phyloP scores from a whole-genome alignment of 2,797 vertebrate genomes.

The Natrix natrix region DNA sequence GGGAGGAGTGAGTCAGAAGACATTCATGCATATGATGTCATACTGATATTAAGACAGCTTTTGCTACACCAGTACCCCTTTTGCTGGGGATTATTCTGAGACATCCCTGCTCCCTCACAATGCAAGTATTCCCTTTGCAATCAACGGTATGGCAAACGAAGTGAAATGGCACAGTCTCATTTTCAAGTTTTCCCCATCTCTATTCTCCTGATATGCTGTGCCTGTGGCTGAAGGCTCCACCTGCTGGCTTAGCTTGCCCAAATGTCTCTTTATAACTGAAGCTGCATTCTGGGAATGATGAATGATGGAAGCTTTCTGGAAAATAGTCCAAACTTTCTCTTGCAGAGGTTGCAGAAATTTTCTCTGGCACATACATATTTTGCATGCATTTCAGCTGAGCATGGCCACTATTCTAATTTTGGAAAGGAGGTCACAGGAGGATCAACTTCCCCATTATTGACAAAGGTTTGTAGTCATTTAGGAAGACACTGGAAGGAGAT shows the following conservation, averaged over 20 bases:
- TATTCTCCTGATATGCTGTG: neutral
- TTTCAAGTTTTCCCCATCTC: constrained; percentile 5
- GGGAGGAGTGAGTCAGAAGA: neutral
- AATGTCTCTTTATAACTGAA: neutral
- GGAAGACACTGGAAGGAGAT: neutral
- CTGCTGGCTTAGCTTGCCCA: constrained; percentile 22
- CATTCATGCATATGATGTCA: neutral
- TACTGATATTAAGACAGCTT: neutral
- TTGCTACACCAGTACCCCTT: neutral
- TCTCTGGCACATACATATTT: neutral
- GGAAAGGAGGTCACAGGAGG: neutral
- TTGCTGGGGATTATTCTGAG: constrained; percentile 22
- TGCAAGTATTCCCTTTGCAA: constrained; percentile 30
- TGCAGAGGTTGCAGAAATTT: neutral
- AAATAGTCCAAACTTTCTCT: neutral
- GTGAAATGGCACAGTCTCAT: constrained; percentile 24
- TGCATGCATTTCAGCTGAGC: neutral
- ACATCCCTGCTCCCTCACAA: neutral
- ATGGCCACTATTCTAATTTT: neutral
- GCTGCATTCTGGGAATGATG: neutral
- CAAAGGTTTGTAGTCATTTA: neutral
- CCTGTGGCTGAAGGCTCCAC: neutral
- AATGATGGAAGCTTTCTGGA: neutral
- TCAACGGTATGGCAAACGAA: constrained; percentile 28
- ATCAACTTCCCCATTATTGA: neutral